Base-by-base conservation (phyloP, 2,797 vertebrate species). In the Gallinago stenura region DNA sequence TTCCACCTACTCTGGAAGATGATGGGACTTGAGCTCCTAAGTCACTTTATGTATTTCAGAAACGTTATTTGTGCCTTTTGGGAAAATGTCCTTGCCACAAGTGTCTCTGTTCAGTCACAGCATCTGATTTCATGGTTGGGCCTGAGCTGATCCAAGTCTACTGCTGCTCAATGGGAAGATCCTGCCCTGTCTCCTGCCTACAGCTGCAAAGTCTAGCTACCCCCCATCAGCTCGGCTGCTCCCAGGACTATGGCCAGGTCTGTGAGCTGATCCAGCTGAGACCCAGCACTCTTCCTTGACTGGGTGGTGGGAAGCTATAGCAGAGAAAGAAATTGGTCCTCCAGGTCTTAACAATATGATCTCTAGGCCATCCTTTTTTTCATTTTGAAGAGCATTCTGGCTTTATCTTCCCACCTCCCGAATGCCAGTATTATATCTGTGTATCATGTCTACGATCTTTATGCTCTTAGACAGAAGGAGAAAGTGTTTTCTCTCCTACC, bases 111-210 rank as follows among this genome's bases (percentile, higher is more conserved):
- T 56, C 21, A 41, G 71, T 13, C 45, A n/a, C 7, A 25, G 86
- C 68, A 26, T 75, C 37, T 54, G 93, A 90, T 57, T 62, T 33
- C 84, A 62, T 17, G 69, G 69, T 51, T 33, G 91, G 83, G 83
- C 62, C 90, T 41, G 48, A 28, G 45, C 69, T 73, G 64, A 35
- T 21, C 83, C 41, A 43, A 62, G 54, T 11, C 31, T 56, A 7
- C 17, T 33, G 91, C 75, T 71, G 75, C 66, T 43, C 58, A 10
- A 78, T 33, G 64, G n/a, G 70, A 31, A 87, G 57, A 53, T 76
- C 58, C 58, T 87, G 83, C 87, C 66, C 71, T 82, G 80, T 53
- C 64, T 60, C 15, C 88, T 81, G 61, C 51, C 78, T 73, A 56
- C 82, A 78, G 75, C 92, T 70, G 65, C 51, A 3, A 19, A n/a